phyloP scores from a whole-genome alignment of 2,113 vertebrate species.

The Hymenochirus boettgeri region DNA sequence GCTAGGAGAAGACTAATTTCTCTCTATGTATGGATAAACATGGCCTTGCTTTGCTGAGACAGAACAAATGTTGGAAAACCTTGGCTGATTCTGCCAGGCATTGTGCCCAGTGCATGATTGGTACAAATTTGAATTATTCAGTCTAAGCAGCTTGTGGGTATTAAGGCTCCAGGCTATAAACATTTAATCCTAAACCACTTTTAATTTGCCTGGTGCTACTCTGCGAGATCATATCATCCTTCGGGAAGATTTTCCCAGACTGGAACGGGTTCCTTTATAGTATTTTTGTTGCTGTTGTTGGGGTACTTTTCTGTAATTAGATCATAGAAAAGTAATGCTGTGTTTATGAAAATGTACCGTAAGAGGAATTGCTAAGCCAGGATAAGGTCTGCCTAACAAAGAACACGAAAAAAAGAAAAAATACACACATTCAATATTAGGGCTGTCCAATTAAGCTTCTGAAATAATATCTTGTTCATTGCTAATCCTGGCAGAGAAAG shows the following conservation, averaged over 20 bases:
- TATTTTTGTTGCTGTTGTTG: conserved; percentile 49
- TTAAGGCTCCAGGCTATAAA: conserved; percentile 73
- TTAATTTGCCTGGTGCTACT: conserved; percentile 78
- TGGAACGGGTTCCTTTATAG: conserved; percentile 52
- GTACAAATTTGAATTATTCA: too few relatives aligned
- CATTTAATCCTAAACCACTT: conserved; percentile 78
- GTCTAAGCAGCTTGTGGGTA: conserved; percentile 79
- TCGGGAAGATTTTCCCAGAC: conserved; percentile 59
- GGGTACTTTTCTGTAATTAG: conserved; percentile 53
- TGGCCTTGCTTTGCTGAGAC: conserved; percentile 40
- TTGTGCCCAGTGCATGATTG: conserved; percentile 69
- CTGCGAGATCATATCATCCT: conserved; percentile 65
- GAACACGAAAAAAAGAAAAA: conserved; percentile 35
- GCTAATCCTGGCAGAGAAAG: conserved; percentile 31
- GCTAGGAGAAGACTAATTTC: not conserved
- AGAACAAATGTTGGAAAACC: conserved; percentile 2
- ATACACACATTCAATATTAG: conserved; percentile 43
- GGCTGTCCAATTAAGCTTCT: conserved; percentile 45
- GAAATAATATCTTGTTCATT: conserved; percentile 51
- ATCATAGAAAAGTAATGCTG: conserved; percentile 53
- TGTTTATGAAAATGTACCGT: conserved; percentile 62
- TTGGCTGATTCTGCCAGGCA: conserved; percentile 71
- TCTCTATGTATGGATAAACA: conserved; percentile 42
- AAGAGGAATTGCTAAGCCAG: conserved; percentile 51
- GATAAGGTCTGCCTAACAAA: conserved; percentile 25